Evolutionary conservation across 2,113 vertebrate species (phyloP).

Genomic region (Ailurus styani): DNA sequence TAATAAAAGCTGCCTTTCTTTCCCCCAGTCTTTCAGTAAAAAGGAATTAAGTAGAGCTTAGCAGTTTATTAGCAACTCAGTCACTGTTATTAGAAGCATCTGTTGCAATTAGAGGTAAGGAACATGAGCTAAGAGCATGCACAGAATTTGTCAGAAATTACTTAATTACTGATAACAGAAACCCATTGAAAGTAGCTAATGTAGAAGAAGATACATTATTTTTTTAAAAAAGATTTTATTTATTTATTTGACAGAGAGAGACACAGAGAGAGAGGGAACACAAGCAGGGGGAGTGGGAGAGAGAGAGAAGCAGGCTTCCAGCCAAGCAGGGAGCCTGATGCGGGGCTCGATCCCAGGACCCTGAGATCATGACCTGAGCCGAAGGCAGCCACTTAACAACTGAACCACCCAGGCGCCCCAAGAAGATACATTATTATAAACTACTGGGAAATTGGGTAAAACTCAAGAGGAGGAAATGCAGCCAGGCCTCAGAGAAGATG

Average conservation of each 20-base stretch:
- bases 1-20: neutral
- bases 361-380: no score
- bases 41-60: neutral
- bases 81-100: neutral
- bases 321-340: no score
- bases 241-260: no score
- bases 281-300: no score
- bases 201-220: neutral
- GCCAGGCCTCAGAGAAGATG: neutral
- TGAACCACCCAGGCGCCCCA: no score
- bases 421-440: neutral
- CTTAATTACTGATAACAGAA: constrained; percentile 5
- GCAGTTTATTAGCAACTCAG: neutral
- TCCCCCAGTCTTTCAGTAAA: neutral
- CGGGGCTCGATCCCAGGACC: no score
- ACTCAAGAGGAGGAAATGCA: neutral
- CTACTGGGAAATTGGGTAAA: neutral
- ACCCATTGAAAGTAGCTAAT: neutral
- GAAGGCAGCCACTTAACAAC: no score
- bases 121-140: neutral
- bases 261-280: no score
- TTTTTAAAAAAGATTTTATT: no score
- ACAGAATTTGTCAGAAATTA: neutral
- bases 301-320: no score
- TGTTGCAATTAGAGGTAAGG: neutral